A percentile compares a stretch with the other conserved stretches of the same genome.
Conservation (phyloP, 2,113 vertebrate species). For the Paramormyrops kingsleyae region DNA sequence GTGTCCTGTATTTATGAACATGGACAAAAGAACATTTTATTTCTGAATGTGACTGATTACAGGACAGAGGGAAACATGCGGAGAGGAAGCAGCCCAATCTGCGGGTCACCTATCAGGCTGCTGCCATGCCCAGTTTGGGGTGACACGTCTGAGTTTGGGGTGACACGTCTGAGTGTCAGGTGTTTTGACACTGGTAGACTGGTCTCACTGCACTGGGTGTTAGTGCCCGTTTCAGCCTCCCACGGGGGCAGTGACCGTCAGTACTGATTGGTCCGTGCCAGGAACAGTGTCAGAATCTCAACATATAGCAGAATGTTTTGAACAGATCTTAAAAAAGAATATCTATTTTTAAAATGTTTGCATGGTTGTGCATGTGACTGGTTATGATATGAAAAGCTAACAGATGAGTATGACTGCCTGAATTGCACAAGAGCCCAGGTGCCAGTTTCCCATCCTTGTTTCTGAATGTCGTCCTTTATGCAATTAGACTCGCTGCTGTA, state of each 20-base stretch:
- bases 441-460: background rate
- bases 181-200: background rate
- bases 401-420: background rate
- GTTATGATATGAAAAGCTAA: background rate
- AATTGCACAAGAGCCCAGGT: background rate
- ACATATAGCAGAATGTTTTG: too few relatives aligned
- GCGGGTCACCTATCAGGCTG: background rate
- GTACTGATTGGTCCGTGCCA: background rate
- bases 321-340: background rate
- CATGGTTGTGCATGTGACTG: constrained; percentile 3
- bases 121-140: background rate
- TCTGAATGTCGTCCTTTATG: background rate
- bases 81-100: background rate
- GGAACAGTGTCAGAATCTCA: background rate
- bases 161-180: background rate
- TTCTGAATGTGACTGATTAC: background rate
- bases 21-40: background rate
- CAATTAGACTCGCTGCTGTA: background rate
- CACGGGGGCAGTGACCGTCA: background rate
- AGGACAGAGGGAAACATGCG: background rate
- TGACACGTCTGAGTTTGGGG: background rate
- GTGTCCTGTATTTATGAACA: background rate
- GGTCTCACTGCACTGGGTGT: background rate
- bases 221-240: background rate
- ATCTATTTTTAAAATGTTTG: background rate